Percentiles rank a stretch among this genome's conserved stretches.
phyloP scores from a whole-genome alignment of 2,113 vertebrate species.

The Lanius ludovicianus region DNA sequence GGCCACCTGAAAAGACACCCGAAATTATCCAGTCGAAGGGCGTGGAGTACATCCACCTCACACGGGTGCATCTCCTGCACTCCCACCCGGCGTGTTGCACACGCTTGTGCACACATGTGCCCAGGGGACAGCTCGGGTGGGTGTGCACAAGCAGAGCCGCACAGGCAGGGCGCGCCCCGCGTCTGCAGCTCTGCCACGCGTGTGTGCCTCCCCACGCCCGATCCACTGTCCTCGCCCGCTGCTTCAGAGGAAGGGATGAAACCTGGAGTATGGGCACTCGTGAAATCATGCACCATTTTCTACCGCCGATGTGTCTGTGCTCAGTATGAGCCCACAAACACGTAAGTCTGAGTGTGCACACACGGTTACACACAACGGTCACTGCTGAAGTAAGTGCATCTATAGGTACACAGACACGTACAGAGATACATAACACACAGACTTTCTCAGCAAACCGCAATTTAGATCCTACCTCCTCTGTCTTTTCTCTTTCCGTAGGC shows the following conservation, averaged over 20 bases:
- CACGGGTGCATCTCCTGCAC: neutral
- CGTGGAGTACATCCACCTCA: neutral
- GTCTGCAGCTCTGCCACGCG: neutral
- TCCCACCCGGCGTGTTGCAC: neutral
- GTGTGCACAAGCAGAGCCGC: neutral
- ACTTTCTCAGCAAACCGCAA: neutral
- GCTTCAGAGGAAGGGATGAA: neutral
- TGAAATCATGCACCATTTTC: neutral
- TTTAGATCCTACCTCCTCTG: neutral
- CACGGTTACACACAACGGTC: neutral
- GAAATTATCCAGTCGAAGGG: neutral
- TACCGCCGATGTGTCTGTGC: neutral
- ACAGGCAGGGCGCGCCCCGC: neutral
- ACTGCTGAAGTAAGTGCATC: neutral
- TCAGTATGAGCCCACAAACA: rapidly evolving
- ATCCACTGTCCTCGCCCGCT: neutral
- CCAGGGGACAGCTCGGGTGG: neutral
- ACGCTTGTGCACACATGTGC: slow-evolving; percentile 4
- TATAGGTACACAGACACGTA: neutral
- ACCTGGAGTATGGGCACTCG: neutral
- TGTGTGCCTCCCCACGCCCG: neutral
- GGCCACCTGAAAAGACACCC: neutral
- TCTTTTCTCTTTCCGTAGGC: neutral
- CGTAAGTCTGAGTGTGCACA: neutral
- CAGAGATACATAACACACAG: neutral